Base-by-base conservation (phyloP, 2,888 invertebrate species). In the Alloscopus bannaensis region DNA sequence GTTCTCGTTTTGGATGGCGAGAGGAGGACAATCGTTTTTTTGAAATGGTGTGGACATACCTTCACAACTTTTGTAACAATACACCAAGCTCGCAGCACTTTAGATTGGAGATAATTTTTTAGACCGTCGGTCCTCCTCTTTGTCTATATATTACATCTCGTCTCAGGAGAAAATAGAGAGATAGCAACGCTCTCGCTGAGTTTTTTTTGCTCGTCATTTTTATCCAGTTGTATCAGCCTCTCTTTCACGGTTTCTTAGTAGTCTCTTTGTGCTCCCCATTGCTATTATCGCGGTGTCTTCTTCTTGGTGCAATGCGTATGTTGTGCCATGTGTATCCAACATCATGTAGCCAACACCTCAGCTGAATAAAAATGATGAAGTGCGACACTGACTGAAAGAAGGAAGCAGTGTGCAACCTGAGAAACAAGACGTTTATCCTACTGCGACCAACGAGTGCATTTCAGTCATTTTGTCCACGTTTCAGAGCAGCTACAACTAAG, bases 81-180 rank as follows among this genome's bases (percentile, higher is more conserved):
- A n/a, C n/a, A n/a, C n/a, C n/a, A n/a, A n/a, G n/a, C 24, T 73
- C 42, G 65, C 42, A 57, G 75, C 75, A 75, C 75, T 75, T 68
- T 68, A 75, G 75, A 68, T 75, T 75, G 66, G 36, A 68, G 66
- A 75, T 75, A 66, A 66, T 66, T 57, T 68, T 68, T 64, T 64
- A 60, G 31, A 64, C 42, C 73, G 65, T 57, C 66, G 66, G 50
- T 66, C 42, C 60, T 72, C 42, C n/a, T 45, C 40, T 62, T 26
- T 60, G 42, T 60, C 22, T 66, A n/a, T n/a, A 24, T 29, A 28
- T 66, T 26, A 52, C 55, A n/a, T n/a, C n/a, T n/a, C n/a, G n/a
- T n/a, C n/a, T n/a, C n/a, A 26, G 26, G 11, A 47, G 20, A 20
- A 47, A 29, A 57, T 24, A 47, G 50, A 47, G n/a, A 47, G 50